These are phyloP conservation scores for Trigoniulus corallinus DNA, from an alignment of 1,140 invertebrate species.

Conservation along the genomic window DNA sequence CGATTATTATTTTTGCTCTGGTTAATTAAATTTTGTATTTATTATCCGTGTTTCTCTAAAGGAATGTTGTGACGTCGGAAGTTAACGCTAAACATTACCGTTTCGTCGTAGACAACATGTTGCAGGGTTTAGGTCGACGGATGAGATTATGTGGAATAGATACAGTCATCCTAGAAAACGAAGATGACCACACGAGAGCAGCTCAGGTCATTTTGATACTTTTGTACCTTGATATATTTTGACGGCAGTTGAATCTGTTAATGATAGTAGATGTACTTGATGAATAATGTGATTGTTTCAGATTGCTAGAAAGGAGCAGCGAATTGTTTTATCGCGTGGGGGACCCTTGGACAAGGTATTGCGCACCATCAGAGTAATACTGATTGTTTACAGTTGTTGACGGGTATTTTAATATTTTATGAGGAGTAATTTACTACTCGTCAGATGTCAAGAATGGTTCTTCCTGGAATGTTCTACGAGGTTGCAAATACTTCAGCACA, in stretches of 20 bases:
- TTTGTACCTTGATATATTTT: not conserved
- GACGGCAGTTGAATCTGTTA: no score
- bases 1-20: no score
- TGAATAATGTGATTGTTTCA: not conserved
- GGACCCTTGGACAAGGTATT: not conserved
- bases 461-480: not conserved
- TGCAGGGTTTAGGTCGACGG: conserved; percentile 34
- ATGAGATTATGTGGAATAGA: conserved; percentile 48
- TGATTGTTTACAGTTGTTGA: no score
- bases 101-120: conserved; percentile 30
- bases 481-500: not conserved
- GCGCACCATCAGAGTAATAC: not conserved
- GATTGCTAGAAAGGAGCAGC: not conserved
- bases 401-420: not conserved
- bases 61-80: no score
- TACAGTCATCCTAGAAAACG: conserved; percentile 32
- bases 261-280: no score
- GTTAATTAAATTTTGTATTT: no score
- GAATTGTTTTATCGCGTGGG: not conserved
- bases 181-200: conserved; percentile 28
- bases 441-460: not conserved
- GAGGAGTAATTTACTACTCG: not conserved
- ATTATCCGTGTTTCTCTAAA: no score
- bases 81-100: no score
- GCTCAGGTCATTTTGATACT: not conserved